A percentile compares a stretch with the other conserved stretches of the same genome.
Evolutionary conservation across 2,797 vertebrate species (phyloP).

Genomic region (Etheostoma perlongum): DNA sequence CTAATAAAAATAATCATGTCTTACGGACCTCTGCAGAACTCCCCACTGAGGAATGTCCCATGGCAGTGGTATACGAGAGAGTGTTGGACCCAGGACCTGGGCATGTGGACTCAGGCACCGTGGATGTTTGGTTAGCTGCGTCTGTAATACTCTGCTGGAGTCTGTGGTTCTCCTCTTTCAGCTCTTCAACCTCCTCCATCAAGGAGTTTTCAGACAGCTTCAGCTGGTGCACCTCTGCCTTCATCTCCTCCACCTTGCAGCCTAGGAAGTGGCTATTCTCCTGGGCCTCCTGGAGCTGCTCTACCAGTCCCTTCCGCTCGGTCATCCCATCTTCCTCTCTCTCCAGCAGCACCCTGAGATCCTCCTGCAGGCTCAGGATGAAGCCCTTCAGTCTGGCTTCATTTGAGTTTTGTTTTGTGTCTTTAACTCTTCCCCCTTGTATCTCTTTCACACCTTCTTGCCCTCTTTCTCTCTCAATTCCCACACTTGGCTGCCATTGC

Average conservation of each 20-base stretch:
- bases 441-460: slow-evolving; percentile 21
- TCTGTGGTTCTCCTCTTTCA: slow-evolving; percentile 79
- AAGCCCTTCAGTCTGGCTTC: slow-evolving; percentile 74
- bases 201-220: slow-evolving; percentile 80
- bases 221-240: slow-evolving; percentile 70
- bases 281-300: slow-evolving; percentile 80
- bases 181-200: slow-evolving; percentile 79
- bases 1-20: neutral
- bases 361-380: slow-evolving; percentile 80
- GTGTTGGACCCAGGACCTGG: slow-evolving; percentile 2
- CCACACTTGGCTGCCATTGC: slow-evolving; percentile 49
- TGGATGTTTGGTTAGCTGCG: slow-evolving; percentile 43
- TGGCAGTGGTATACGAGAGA: slow-evolving; percentile 4
- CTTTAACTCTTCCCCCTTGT: slow-evolving; percentile 34
- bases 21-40: slow-evolving; percentile 58
- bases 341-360: slow-evolving; percentile 79
- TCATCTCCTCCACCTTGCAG: slow-evolving; percentile 83
- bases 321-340: slow-evolving; percentile 75
- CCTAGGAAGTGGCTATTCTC: slow-evolving; percentile 77
- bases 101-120: slow-evolving; percentile 20
- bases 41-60: slow-evolving; percentile 8
- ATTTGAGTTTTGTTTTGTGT: slow-evolving; percentile 40
- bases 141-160: slow-evolving; percentile 67
- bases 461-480: slow-evolving; percentile 33
- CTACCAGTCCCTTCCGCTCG: slow-evolving; percentile 70